Evolutionary conservation across 1,140 invertebrate species (phyloP), one percentile per base, ranked within the genome.

Genomic region (Drosophila funebris): DNA sequence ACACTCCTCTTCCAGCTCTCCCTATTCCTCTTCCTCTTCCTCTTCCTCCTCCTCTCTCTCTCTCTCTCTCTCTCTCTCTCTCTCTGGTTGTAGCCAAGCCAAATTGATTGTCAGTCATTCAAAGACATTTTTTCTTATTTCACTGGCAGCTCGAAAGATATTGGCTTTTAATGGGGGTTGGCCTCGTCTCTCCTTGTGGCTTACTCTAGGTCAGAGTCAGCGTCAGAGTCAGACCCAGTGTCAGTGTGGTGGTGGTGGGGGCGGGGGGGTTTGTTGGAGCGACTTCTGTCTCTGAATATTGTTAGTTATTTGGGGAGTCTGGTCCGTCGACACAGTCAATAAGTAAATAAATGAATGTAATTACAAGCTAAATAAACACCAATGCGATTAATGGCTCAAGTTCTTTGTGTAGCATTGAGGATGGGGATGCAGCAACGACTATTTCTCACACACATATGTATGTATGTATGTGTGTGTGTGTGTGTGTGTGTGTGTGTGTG

Each of bases 261-360:
- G 4, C 20, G 29, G 9, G 8, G 53, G n/a, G 18, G 8, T 20
- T 1, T 0, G 8, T 18, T 2, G 16, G 14, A 13, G 44, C 44
- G 44, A 48, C 44, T 27, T 20, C 37, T 29, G 39, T 44, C 54
- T 44, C 14, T 60, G 43, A 46, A 60, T 60, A 60, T 60, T 60
- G 78, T 81, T 81, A 81, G 43, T 61, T 61, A 74, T 79, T 73
- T 71, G 82, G 68, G 74, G 77, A 67, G 74, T 60, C 31, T 46
- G 33, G 53, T 53, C 36, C 69, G 78, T 82, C 78, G 78, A 82
- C 78, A 82, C 82, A 87, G 82, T 90, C 88, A 90, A 90, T 90
- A 90, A 90, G 88, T 89, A 90, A 90, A 90, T 90, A 90, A 90
- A 90, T 90, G 87, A 90, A 90, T 87, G 88, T 90, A 90, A 90